These are phyloP conservation scores for Poicephalus meyeri DNA, from an alignment of 2,113 vertebrate genomes.

Conservation along the genomic window DNA sequence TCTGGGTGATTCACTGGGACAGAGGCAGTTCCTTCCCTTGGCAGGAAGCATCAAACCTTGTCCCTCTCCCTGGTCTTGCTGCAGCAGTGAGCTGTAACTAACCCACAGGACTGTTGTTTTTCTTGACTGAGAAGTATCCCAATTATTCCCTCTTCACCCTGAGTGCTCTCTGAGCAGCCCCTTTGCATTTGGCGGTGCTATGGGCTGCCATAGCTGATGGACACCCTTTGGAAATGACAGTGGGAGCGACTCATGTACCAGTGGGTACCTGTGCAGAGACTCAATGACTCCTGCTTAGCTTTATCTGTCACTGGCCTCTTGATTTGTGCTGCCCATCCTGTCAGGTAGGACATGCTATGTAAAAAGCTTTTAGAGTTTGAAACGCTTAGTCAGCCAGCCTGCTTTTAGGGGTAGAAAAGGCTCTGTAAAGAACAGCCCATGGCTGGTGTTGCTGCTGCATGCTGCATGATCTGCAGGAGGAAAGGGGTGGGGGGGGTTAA, in stretches of 20 bases:
- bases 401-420: background rate
- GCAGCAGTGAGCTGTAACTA: background rate
- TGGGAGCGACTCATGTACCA: rapidly evolving
- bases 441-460: background rate
- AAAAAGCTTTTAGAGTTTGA: background rate
- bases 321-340: background rate
- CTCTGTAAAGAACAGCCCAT: background rate
- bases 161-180: background rate
- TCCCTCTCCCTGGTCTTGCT: background rate
- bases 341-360: background rate
- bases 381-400: background rate
- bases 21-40: background rate
- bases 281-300: background rate
- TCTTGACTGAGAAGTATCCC: background rate
- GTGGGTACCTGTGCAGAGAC: background rate
- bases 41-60: background rate
- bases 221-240: background rate
- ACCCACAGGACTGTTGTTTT: background rate
- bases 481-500: background rate
- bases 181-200: background rate
- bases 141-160: background rate
- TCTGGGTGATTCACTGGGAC: rapidly evolving
- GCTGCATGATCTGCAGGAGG: background rate
- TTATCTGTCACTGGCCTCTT: background rate
- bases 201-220: rapidly evolving